Base-by-base conservation (phyloP, 2,113 vertebrate genomes). In the Chaetops frenatus region DNA sequence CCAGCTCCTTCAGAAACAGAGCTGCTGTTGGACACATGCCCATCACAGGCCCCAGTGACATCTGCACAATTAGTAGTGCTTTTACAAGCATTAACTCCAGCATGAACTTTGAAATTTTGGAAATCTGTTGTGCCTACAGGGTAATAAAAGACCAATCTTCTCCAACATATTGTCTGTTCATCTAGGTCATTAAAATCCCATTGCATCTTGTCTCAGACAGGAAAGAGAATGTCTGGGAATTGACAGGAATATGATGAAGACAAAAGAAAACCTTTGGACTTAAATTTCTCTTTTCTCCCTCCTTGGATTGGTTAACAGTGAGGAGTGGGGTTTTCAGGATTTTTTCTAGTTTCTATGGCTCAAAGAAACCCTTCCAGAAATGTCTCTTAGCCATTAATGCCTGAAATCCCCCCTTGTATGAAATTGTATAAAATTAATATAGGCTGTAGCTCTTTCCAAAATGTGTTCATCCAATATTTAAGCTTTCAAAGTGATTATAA, bases 401-500 rank as follows among this genome's bases (percentile, higher is more conserved):
- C 17, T 58, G 60, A 54, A 90, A 66, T 91, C 89, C 61, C n/a
- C 48, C 12, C 60, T 87, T 81, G 40, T 62, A 62, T 65, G 17
- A 91, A 97, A 88, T 69, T 27, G 45, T 35, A 40, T 81, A 81
- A 95, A 90, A 92, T 92, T 81, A 94, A 82, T 93, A 76, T 19
- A 86, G 23, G 23, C 4, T 50, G 47, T 94, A 91, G 19, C 42
- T 31, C 77, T 70, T 87, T 91, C 40, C 44, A 77, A 87, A 76
- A 85, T 70, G 25, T 76, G 42, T 74, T 89, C 84, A 86, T 88
- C 29, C 22, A 90, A 53, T 94, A 95, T 96, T 94, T 86, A 96
- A 91, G 62, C 35, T 94, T 96, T 94, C 66, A 92, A 94, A 94
- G 50, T 62, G 69, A 72, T 95, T 88, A 66, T 72, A 81, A 71